These are phyloP conservation scores for Rhadina sibilatrix DNA, from an alignment of 2,113 vertebrate genomes.

Conservation along the genomic window DNA sequence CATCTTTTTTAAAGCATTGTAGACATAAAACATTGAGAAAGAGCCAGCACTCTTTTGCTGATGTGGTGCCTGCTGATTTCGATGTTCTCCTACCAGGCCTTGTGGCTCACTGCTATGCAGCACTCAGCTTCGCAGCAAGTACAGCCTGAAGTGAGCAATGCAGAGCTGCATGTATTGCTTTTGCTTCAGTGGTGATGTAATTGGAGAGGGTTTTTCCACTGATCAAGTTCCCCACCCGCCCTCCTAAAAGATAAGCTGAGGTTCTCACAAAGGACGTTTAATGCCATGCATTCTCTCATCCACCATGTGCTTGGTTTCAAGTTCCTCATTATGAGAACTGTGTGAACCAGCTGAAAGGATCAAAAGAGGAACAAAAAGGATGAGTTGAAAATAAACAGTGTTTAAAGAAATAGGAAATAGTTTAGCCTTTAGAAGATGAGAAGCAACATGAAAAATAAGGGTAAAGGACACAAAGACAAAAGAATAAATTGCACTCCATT, in stretches of 20 bases:
- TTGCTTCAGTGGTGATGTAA: background rate
- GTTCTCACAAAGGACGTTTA: background rate
- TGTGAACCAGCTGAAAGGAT: background rate
- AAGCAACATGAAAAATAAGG: background rate
- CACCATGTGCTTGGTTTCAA: background rate
- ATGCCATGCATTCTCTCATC: background rate
- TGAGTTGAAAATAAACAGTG: background rate
- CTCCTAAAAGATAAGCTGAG: background rate
- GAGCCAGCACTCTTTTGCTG: background rate
- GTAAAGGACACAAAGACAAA: background rate
- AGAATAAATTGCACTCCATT: background rate
- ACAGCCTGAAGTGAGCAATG: background rate
- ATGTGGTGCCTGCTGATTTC: background rate
- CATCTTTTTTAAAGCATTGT: background rate
- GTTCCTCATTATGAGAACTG: slow-evolving; percentile 27
- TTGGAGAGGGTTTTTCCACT: background rate
- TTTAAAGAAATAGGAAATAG: background rate
- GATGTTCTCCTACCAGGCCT: background rate
- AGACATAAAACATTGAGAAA: background rate
- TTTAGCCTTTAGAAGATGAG: background rate
- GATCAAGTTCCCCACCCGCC: background rate
- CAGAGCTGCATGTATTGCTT: background rate
- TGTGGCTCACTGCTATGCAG: background rate
- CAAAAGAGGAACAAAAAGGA: slow-evolving; percentile 3
- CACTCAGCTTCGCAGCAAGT: background rate